Evolutionary conservation across 1,140 invertebrate species (phyloP).

Genomic region (Oryzaephilus surinamensis): DNA sequence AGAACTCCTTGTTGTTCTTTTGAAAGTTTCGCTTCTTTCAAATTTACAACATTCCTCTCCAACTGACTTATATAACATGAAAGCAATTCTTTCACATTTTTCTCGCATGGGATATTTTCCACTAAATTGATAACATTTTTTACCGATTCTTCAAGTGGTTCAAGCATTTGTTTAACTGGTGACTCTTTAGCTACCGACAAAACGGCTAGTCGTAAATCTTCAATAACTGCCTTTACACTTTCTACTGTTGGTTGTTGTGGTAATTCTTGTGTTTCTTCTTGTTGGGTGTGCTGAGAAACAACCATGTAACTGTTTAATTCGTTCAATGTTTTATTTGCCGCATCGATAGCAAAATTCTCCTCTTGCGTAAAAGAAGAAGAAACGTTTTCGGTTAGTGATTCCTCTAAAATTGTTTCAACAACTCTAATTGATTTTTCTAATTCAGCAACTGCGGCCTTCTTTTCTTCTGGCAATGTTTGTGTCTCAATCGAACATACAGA

Average conservation of each 20-base stretch:
- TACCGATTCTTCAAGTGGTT: slow-evolving; percentile 29
- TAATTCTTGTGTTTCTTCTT: slow-evolving; percentile 9
- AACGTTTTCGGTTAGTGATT: slow-evolving; percentile 1
- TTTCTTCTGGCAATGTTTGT: slow-evolving; percentile 15
- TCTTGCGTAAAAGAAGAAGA: slow-evolving; percentile 18
- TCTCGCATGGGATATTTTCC: slow-evolving; percentile 22
- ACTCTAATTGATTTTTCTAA: slow-evolving; percentile 41
- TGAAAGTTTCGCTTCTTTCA: neutral
- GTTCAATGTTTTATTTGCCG: slow-evolving; percentile 20
- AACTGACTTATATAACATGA: neutral
- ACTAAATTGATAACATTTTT: slow-evolving; percentile 34
- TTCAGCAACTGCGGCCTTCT: slow-evolving; percentile 37
- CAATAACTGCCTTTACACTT: slow-evolving; percentile 25
- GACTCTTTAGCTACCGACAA: slow-evolving; percentile 23
- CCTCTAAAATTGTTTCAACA: slow-evolving; percentile 30
- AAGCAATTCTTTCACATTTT: neutral
- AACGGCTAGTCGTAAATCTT: slow-evolving; percentile 28
- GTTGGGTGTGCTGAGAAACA: no score
- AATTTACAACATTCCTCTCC: neutral
- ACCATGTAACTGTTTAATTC: slow-evolving; percentile 20
- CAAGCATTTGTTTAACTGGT: slow-evolving; percentile 22
- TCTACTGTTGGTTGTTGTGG: slow-evolving; percentile 12
- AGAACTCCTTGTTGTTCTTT: neutral
- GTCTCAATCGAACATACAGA: slow-evolving; percentile 29
- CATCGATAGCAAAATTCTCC: slow-evolving; percentile 16